A percentile compares a stretch with the other conserved stretches of the same genome.
Conservation (phyloP, 2,797 vertebrate genomes). For the Pipistrellus pipistrellus region DNA sequence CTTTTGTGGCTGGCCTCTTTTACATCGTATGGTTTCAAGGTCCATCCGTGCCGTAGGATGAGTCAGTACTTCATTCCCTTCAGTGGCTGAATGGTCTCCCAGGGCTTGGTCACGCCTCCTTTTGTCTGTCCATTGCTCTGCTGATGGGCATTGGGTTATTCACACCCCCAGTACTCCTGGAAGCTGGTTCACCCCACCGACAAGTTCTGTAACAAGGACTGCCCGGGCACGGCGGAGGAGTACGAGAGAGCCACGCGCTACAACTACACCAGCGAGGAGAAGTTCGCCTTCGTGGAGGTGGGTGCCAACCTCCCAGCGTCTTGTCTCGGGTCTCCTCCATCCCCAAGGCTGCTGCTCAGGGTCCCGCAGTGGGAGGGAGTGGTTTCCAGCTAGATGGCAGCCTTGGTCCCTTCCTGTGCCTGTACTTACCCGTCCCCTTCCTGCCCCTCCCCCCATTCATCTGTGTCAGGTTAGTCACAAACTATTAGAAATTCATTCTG, state of each 20-base stretch:
- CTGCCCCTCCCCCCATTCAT: rapidly evolving
- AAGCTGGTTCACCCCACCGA: slow-evolving; percentile 99
- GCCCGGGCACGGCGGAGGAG: slow-evolving; percentile 97
- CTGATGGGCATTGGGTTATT: not conserved
- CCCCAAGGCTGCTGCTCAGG: not conserved
- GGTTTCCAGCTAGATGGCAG: not conserved
- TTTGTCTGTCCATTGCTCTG: rapidly evolving
- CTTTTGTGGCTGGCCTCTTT: not conserved
- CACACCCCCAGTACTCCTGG: slow-evolving; percentile 95
- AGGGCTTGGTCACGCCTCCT: rapidly evolving
- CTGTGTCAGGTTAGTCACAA: not conserved
- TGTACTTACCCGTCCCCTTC: not conserved
- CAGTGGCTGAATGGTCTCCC: not conserved
- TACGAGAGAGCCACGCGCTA: slow-evolving; percentile 98
- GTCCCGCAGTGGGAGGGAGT: rapidly evolving
- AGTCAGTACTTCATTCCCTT: not conserved
- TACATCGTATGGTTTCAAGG: not conserved
- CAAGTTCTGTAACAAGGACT: slow-evolving; percentile 99
- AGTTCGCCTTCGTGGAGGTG: slow-evolving; percentile 98
- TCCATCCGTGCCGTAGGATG: not conserved
- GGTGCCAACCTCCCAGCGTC: not conserved
- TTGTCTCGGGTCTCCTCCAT: no score
- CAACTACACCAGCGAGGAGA: slow-evolving; percentile 99
- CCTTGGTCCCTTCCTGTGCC: rapidly evolving
- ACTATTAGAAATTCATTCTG: not conserved